These are phyloP conservation scores for Polyodon spathula DNA, from an alignment of 2,113 vertebrate species.

Conservation along the genomic window DNA sequence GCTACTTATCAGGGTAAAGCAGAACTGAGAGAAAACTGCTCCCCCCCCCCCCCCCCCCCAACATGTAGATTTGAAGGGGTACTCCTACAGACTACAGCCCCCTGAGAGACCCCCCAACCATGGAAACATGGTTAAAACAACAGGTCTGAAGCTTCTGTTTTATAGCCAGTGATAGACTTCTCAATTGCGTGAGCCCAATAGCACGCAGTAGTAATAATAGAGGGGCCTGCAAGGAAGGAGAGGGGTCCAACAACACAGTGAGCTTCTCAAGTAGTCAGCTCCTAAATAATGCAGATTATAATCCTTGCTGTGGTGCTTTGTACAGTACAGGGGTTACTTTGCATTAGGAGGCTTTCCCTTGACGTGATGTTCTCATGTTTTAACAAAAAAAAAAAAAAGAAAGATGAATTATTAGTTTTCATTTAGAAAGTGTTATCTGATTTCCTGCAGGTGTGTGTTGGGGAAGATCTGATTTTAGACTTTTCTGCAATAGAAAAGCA, in stretches of 20 bases:
- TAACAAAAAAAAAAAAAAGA: constrained; percentile 7
- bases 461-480: constrained; percentile 31
- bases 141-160: constrained; percentile 8
- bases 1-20: constrained; percentile 14
- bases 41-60: background rate
- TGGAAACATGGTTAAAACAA: constrained; percentile 13
- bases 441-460: constrained; percentile 27
- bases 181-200: background rate
- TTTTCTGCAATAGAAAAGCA: constrained; percentile 31
- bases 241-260: background rate
- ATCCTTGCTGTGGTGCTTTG: background rate
- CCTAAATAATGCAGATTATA: background rate
- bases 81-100: background rate
- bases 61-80: no score
- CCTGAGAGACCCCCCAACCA: background rate
- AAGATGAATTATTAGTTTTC: constrained; percentile 22
- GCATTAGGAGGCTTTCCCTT: background rate
- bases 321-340: background rate
- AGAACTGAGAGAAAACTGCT: background rate
- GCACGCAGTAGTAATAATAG: background rate
- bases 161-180: background rate
- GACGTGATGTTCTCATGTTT: background rate
- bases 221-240: background rate
- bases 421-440: constrained; percentile 19
- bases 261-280: background rate